Evolutionary conservation across 2,113 vertebrate species (phyloP).

Genomic region (Gopherus evgoodei): DNA sequence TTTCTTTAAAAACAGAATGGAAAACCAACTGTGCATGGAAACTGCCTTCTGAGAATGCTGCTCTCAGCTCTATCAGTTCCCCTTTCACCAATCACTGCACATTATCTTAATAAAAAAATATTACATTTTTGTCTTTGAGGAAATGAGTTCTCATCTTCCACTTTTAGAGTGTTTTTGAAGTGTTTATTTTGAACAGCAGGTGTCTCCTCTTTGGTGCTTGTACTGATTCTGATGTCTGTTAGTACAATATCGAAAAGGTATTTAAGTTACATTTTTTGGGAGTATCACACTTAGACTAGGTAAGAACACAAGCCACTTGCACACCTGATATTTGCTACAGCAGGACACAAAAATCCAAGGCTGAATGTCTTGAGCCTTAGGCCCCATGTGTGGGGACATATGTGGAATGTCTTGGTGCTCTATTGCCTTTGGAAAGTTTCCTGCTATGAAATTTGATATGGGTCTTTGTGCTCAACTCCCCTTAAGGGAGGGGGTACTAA

Average conservation of each 20-base stretch:
- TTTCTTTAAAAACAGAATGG: slow-evolving; percentile 61
- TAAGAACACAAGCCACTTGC: background rate
- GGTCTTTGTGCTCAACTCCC: background rate
- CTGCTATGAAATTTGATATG: background rate
- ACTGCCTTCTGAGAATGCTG: slow-evolving; percentile 61
- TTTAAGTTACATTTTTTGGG: slow-evolving; percentile 11
- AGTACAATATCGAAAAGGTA: background rate
- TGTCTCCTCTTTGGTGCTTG: slow-evolving; percentile 33
- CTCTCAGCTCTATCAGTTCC: slow-evolving; percentile 42
- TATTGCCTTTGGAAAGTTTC: background rate
- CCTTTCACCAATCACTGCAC: slow-evolving; percentile 41
- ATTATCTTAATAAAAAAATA: background rate
- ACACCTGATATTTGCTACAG: background rate
- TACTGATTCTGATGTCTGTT: background rate
- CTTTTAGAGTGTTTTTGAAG: slow-evolving; percentile 15
- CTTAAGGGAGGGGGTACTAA: background rate
- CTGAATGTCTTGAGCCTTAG: background rate
- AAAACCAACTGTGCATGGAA: slow-evolving; percentile 52
- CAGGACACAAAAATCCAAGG: background rate
- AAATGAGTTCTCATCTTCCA: slow-evolving; percentile 48
- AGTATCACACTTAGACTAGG: background rate
- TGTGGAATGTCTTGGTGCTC: background rate
- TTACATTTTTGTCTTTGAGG: background rate
- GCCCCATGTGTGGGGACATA: background rate
- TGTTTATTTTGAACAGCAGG: slow-evolving; percentile 13